Evolutionary conservation across 2,113 vertebrate species (phyloP), one percentile per base, ranked within the genome.

Genomic region (Mola mola): DNA sequence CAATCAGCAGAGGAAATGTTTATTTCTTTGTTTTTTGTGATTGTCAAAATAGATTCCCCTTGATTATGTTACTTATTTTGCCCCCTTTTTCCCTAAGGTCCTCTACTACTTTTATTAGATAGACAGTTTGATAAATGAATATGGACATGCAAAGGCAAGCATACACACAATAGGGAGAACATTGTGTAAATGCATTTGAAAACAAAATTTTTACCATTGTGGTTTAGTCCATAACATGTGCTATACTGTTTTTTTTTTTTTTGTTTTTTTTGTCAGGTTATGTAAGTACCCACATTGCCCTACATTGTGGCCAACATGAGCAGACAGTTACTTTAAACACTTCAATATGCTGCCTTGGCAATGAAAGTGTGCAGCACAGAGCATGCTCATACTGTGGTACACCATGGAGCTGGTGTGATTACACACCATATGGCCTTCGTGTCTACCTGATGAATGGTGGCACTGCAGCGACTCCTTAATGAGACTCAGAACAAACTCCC

Each of bases 381-480:
- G 9, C 6, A 9, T 29, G 28, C 28, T 5, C 28, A 29, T 29
- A 9, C 28, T 9, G 6, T 29, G 28, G 28, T 29, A 9, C 28
- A 29, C 28, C 28, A 2, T 15, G 13, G 34, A 36, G 8, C 4
- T 4, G 22, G 21, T 55, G 66, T 25, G 46, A 34, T 15, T 7
- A 0, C 1, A 10, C 29, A 46, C 37, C 48, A 48, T 65, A 55
- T 72, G 58, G 55, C 57, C 67, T 62, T 42, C 34, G 40, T 25
- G 20, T 55, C 61, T 17, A 55, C 42, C 34, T 43, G 69, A 79
- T 68, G 50, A 38, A 42, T 12, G 42, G 31, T 61, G 76, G 60
- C 61, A 56, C 57, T 55, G 28, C 6, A 31, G 56, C 64, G 63
- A 40, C 50, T 36, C 12, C 38, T 68, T 8, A 46, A 67, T 67